A percentile compares a stretch with the other conserved stretches of the same genome.
These are phyloP conservation scores for Amblyornis subalaris DNA, from an alignment of 2,113 vertebrate species.

Conservation along the genomic window DNA sequence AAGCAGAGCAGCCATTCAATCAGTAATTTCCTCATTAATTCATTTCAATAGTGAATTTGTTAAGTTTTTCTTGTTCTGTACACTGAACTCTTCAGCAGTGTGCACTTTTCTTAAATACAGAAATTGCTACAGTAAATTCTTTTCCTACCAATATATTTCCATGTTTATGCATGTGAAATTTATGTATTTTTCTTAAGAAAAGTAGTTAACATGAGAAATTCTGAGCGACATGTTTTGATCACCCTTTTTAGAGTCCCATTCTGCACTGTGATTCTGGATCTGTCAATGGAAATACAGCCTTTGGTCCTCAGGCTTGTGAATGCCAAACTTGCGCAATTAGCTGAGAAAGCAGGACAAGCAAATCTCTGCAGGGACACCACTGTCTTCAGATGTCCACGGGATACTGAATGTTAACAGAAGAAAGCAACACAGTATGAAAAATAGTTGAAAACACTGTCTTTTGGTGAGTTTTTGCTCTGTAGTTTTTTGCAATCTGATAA, in stretches of 20 bases:
- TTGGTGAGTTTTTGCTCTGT: not conserved
- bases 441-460: not conserved
- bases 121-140: not conserved
- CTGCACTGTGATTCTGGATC: not conserved
- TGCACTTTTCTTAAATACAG: not conserved
- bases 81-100: fast-evolving
- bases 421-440: not conserved
- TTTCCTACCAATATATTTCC: not conserved
- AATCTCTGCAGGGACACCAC: not conserved
- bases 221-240: not conserved
- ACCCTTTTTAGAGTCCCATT: not conserved
- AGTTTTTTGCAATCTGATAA: not conserved
- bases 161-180: not conserved
- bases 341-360: not conserved
- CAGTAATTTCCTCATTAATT: not conserved
- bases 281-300: not conserved
- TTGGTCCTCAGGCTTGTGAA: not conserved
- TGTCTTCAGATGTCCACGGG: not conserved
- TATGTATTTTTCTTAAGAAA: not conserved
- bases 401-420: not conserved
- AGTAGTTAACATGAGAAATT: not conserved
- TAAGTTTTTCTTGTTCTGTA: not conserved
- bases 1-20: not conserved
- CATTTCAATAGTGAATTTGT: not conserved
- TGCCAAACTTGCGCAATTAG: not conserved